These are phyloP conservation scores for Agrochola litura DNA, from an alignment of 2,888 invertebrate species.

Conservation along the genomic window DNA sequence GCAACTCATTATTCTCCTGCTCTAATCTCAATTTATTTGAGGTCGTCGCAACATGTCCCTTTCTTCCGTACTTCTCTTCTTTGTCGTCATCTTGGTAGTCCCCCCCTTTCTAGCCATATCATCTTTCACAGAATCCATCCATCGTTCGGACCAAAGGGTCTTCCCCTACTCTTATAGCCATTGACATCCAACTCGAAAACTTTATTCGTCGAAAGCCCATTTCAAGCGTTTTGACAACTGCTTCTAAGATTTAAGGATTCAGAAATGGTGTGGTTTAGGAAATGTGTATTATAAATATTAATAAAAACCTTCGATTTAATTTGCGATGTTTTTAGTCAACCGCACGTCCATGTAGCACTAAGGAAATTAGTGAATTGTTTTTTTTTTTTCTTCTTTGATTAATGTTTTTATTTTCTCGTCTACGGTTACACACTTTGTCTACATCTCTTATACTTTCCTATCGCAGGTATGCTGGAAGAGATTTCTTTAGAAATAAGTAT, in stretches of 20 bases:
- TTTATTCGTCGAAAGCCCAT: conserved; percentile 2
- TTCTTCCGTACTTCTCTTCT: too few relatives aligned
- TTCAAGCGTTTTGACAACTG: conserved; percentile 28
- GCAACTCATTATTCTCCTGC: not conserved
- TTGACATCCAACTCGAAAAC: not conserved
- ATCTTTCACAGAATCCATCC: not conserved
- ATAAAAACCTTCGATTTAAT: not conserved
- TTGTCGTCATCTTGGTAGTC: too few relatives aligned
- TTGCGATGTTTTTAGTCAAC: not conserved
- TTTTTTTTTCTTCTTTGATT: too few relatives aligned
- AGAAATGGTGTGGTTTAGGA: not conserved
- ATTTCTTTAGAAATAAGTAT: too few relatives aligned
- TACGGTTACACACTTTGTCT: too few relatives aligned
- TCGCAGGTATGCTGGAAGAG: too few relatives aligned
- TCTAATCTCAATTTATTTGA: too few relatives aligned
- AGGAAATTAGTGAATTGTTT: too few relatives aligned
- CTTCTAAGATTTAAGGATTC: conserved; percentile 26
- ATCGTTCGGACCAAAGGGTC: not conserved
- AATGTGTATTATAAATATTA: not conserved
- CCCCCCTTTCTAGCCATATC: not conserved
- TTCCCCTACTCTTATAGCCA: not conserved
- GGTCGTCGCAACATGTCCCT: too few relatives aligned
- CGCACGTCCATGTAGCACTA: not conserved
- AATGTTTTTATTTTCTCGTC: too few relatives aligned
- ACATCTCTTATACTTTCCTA: too few relatives aligned